These are phyloP conservation scores for Odontocolon sp. DNA, from an alignment of 2,888 invertebrate species.

Conservation along the genomic window DNA sequence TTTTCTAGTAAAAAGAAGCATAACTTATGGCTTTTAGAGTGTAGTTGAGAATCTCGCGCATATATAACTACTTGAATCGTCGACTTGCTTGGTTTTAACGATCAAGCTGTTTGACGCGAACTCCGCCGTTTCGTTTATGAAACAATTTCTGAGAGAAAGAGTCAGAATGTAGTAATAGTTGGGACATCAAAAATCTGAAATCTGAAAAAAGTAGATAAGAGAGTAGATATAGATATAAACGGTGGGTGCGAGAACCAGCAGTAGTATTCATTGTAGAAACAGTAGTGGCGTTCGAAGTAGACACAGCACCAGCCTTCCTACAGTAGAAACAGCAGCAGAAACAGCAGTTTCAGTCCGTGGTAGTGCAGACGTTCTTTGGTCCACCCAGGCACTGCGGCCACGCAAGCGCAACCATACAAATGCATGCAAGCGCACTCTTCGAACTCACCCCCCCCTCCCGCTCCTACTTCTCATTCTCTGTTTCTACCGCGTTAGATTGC, in stretches of 20 bases:
- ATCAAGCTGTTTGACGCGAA: conserved; percentile 38
- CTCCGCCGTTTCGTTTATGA: conserved; percentile 22
- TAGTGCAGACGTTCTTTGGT: conserved; percentile 29
- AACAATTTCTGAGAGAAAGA: conserved; percentile 37
- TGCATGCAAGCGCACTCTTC: neutral
- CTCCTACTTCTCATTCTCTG: conserved; percentile 12
- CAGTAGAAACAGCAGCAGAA: conserved; percentile 27
- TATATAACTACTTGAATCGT: conserved; percentile 11
- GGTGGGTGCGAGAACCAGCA: neutral
- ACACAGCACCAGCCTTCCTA: too few species aligned
- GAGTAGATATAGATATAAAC: neutral
- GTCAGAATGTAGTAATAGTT: conserved; percentile 11
- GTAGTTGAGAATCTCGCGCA: conserved; percentile 13
- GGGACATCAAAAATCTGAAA: conserved; percentile 8
- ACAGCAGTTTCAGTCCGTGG: neutral
- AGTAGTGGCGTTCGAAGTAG: too few species aligned
- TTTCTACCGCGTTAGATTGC: conserved; percentile 22
- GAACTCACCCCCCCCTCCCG: neutral
- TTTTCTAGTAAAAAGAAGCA: neutral
- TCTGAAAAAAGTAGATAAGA: neutral
- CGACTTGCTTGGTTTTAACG: conserved; percentile 43
- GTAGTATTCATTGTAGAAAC: conserved; percentile 1
- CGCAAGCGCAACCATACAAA: conserved; percentile 27
- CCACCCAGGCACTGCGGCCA: conserved; percentile 10
- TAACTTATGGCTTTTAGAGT: neutral